phyloP scores from a whole-genome alignment of 2,888 invertebrate genomes.

The Drosophila putrida region DNA sequence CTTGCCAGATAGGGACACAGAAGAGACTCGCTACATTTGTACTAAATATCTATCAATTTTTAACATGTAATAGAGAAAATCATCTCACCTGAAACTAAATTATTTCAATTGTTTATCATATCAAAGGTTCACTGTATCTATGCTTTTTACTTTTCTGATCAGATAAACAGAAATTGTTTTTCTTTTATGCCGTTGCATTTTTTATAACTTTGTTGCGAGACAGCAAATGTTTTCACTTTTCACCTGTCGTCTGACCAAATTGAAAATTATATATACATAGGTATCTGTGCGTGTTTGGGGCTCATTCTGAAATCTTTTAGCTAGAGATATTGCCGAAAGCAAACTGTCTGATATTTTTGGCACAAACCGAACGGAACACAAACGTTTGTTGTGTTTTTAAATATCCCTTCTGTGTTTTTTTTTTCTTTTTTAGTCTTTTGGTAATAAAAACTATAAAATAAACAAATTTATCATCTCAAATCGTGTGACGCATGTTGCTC shows the following conservation, averaged over 20 bases:
- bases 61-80: no score
- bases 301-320: conserved; percentile 3
- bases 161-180: background rate
- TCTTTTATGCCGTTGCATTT: conserved; percentile 8
- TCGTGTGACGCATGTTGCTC: conserved; percentile 69
- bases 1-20: no score
- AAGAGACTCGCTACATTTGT: no score
- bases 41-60: no score
- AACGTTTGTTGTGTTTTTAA: conserved; percentile 39
- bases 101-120: no score
- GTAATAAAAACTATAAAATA: conserved; percentile 70
- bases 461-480: conserved; percentile 74
- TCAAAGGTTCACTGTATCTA: background rate
- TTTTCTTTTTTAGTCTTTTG: conserved; percentile 24
- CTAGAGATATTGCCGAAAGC: conserved; percentile 12
- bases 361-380: conserved; percentile 25
- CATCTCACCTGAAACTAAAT: no score
- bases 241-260: conserved; percentile 60
- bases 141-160: background rate
- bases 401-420: background rate
- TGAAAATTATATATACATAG: conserved; percentile 11
- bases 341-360: conserved; percentile 55
- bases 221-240: conserved; percentile 53
- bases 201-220: conserved; percentile 19
- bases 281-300: conserved; percentile 4